These are phyloP conservation scores for Apotomis capreana DNA, from an alignment of 2,888 invertebrate species.

Conservation along the genomic window DNA sequence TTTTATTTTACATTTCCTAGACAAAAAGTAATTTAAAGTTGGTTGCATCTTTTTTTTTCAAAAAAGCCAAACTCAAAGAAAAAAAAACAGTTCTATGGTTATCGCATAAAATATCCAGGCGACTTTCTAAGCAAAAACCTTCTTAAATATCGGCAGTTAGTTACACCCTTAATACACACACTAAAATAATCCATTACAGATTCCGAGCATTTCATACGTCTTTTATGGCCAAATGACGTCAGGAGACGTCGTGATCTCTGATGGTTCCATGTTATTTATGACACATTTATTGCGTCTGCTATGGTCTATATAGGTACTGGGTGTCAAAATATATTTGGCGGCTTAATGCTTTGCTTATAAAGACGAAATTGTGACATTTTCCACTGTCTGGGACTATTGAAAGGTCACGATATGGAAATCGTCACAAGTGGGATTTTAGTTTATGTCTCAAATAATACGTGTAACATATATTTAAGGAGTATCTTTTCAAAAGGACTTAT, in stretches of 20 bases:
- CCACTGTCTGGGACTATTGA: neutral
- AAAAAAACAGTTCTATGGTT: too few relatives aligned
- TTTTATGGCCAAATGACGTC: constrained; percentile 33
- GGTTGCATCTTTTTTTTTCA: too few relatives aligned
- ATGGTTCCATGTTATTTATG: constrained; percentile 35
- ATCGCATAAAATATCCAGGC: too few relatives aligned
- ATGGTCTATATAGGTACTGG: neutral
- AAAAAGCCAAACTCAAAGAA: too few relatives aligned
- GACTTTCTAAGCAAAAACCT: neutral
- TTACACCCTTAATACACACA: constrained; percentile 8
- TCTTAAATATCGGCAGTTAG: neutral
- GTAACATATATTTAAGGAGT: too few relatives aligned
- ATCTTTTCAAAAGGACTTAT: too few relatives aligned
- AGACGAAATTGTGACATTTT: neutral
- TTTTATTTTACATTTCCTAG: too few relatives aligned
- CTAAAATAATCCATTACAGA: constrained; percentile 24
- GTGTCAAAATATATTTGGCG: neutral
- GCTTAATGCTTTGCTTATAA: neutral
- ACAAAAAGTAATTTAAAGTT: too few relatives aligned
- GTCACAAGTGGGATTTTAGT: neutral
- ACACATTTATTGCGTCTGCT: constrained; percentile 33
- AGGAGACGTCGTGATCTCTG: constrained; percentile 28
- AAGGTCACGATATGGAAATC: constrained; percentile 18
- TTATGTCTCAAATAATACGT: neutral
- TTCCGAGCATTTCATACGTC: constrained; percentile 26